Percentiles rank a stretch among this genome's conserved stretches.
phyloP scores from a whole-genome alignment of 1,140 invertebrate species.

The Vanessa tameamea region DNA sequence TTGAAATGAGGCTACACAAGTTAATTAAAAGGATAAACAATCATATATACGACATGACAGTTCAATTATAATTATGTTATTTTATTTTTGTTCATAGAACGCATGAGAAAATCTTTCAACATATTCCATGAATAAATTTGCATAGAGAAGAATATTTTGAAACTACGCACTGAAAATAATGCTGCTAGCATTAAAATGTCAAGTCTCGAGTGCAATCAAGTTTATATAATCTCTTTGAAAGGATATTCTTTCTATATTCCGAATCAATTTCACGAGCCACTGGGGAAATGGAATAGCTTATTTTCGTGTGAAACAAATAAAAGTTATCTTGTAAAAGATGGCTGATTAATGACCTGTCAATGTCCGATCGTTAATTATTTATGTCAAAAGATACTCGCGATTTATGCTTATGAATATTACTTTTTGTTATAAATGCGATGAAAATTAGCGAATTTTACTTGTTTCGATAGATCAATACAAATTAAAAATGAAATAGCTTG shows the following conservation, averaged over 20 bases:
- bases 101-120: neutral
- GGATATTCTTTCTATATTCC: slow-evolving; percentile 12
- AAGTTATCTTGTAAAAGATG: slow-evolving; percentile 47
- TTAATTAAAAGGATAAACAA: neutral
- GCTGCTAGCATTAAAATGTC: slow-evolving; percentile 6
- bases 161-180: slow-evolving; percentile 2
- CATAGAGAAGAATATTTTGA: slow-evolving; percentile 1
- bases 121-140: slow-evolving; percentile 11
- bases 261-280: slow-evolving; percentile 42
- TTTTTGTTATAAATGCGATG: slow-evolving; percentile 19
- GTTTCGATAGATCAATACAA: neutral
- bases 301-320: slow-evolving; percentile 47
- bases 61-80: slow-evolving; percentile 4
- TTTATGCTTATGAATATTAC: slow-evolving; percentile 32
- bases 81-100: neutral
- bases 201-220: slow-evolving; percentile 10
- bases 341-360: slow-evolving; percentile 48
- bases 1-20: too few relatives aligned
- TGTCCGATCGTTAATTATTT: slow-evolving; percentile 47
- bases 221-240: slow-evolving; percentile 4
- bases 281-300: slow-evolving; percentile 43
- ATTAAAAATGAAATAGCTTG: too few relatives aligned
- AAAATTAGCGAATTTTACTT: neutral
- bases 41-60: neutral
- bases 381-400: slow-evolving; percentile 38